Percentiles rank a stretch among this genome's conserved stretches.
These are phyloP conservation scores for Bolborhynchus lineola DNA, from an alignment of 2,113 vertebrate species.

Conservation along the genomic window DNA sequence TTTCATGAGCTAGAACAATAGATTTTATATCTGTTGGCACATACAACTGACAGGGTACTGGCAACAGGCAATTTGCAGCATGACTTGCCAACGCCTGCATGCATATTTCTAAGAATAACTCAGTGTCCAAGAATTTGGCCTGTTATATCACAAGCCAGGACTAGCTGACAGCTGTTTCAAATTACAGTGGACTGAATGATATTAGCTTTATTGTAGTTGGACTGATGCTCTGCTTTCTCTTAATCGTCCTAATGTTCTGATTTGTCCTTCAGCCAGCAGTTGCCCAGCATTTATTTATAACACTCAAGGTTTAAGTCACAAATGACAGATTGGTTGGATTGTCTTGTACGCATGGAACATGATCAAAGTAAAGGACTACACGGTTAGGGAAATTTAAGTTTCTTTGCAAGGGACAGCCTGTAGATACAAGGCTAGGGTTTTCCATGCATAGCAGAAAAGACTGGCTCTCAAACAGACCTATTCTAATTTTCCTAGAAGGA, in stretches of 20 bases:
- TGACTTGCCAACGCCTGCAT: slow-evolving; percentile 71
- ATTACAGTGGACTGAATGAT: slow-evolving; percentile 68
- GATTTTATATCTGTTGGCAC: slow-evolving; percentile 73
- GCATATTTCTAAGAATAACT: slow-evolving; percentile 82
- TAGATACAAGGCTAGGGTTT: slow-evolving; percentile 52
- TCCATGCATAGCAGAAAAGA: slow-evolving; percentile 44
- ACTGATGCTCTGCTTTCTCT: slow-evolving; percentile 54
- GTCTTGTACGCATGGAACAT: slow-evolving; percentile 56
- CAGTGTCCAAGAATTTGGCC: slow-evolving; percentile 80
- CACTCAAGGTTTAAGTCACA: slow-evolving; percentile 61
- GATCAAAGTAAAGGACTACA: slow-evolving; percentile 60
- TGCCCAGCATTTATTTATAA: slow-evolving; percentile 71
- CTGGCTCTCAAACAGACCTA: slow-evolving; percentile 6
- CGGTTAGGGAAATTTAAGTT: slow-evolving; percentile 47
- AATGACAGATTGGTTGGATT: slow-evolving; percentile 67
- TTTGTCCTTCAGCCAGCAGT: slow-evolving; percentile 55
- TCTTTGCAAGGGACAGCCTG: slow-evolving; percentile 50
- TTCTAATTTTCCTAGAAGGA: slow-evolving; percentile 55
- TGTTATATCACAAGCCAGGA: slow-evolving; percentile 71
- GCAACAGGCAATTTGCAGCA: slow-evolving; percentile 71
- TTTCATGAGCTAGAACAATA: slow-evolving; percentile 74
- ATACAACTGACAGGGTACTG: slow-evolving; percentile 73
- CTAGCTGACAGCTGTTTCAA: slow-evolving; percentile 75
- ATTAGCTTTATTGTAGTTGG: slow-evolving; percentile 70
- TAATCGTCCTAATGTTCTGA: slow-evolving; percentile 58